A percentile compares a stretch with the other conserved stretches of the same genome.
phyloP scores from a whole-genome alignment of 2,113 vertebrate genomes.

The Rhynchopsitta pachyrhyncha region DNA sequence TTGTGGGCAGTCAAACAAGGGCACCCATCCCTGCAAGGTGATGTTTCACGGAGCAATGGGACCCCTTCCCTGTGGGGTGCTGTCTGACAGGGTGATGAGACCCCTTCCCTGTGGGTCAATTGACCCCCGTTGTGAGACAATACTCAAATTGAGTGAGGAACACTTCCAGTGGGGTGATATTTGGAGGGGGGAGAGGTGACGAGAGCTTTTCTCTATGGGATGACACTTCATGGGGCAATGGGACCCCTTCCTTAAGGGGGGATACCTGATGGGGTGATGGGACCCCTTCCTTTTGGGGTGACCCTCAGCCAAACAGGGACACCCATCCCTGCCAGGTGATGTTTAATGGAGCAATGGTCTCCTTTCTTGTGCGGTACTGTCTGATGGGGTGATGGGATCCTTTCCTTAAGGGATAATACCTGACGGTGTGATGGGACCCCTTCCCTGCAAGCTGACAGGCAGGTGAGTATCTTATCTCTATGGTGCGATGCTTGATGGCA shows the following conservation, averaged over 20 bases:
- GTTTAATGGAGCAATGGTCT: background rate
- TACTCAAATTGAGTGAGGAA: background rate
- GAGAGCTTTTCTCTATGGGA: background rate
- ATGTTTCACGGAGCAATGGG: background rate
- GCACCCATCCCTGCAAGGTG: background rate
- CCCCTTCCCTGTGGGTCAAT: background rate
- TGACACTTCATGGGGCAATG: background rate
- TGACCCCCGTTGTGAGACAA: background rate
- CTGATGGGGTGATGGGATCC: too few species aligned
- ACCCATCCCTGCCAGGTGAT: background rate
- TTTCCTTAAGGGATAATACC: background rate
- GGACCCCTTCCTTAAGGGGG: background rate
- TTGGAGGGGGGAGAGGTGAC: too few species aligned
- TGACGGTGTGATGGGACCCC: background rate
- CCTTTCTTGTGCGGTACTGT: background rate
- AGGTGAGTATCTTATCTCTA: background rate
- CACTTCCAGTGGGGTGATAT: background rate
- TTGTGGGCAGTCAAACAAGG: background rate
- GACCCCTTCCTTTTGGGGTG: background rate
- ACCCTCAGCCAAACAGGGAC: background rate
- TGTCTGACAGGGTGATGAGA: too few species aligned
- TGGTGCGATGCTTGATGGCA: too few species aligned
- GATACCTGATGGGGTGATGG: background rate
- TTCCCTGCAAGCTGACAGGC: background rate
- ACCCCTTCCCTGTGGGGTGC: background rate